A percentile compares a stretch with the other conserved stretches of the same genome.
These are phyloP conservation scores for Mormyrus proboscirostris DNA, from an alignment of 2,797 vertebrate species.

Conservation along the genomic window DNA sequence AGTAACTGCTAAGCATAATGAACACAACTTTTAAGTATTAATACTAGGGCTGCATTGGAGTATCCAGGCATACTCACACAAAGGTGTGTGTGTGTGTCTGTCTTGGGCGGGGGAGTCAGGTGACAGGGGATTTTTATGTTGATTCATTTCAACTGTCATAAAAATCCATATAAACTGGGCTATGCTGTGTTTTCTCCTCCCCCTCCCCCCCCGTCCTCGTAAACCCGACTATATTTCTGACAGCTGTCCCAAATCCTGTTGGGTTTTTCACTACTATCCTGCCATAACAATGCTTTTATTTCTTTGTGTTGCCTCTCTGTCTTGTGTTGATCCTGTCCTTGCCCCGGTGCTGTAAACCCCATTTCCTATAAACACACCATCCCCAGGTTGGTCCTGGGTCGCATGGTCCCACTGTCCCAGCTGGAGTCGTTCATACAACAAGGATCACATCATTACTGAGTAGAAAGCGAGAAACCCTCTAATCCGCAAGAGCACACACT, in stretches of 20 bases:
- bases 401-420: not conserved
- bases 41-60: not conserved
- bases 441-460: not conserved
- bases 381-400: not conserved
- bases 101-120: not conserved
- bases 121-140: not conserved
- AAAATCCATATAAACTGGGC: not conserved
- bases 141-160: slow-evolving; percentile 7
- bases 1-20: not conserved
- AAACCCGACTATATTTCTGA: not conserved
- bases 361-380: not conserved
- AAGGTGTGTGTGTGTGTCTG: not conserved
- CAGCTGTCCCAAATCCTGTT: not conserved
- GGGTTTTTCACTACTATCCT: not conserved
- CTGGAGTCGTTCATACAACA: not conserved
- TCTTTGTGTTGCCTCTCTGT: not conserved
- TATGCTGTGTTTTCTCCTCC: not conserved
- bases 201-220: not conserved
- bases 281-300: not conserved
- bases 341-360: not conserved
- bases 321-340: not conserved
- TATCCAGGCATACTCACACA: not conserved
- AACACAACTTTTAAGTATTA: not conserved
- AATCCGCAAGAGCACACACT: not conserved
- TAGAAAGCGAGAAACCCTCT: not conserved